A percentile compares a stretch with the other conserved stretches of the same genome.
Evolutionary conservation across 2,113 vertebrate genomes (phyloP).

Genomic region (pig (Sus scrofa)): T2T-Sscrofa CM000818.6:59507501-59508000

Average conservation of each 20-base stretch:
- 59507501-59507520: not conserved
- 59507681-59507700: not conserved
- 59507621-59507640: not conserved
- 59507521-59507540: not conserved
- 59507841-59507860: not conserved
- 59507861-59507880: not conserved
- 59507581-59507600: not conserved
- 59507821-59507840: not conserved
- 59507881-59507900: not conserved
- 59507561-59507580: not conserved
- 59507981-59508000: not conserved
- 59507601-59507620: not conserved
- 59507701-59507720: not conserved
- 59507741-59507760: not conserved
- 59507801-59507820: not conserved
- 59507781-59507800: not conserved
- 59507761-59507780: not conserved
- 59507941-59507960: not conserved
- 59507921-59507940: not conserved
- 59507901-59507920: not conserved
- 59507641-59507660: not conserved
- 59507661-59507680: not conserved
- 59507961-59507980: not conserved
- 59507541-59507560: not conserved
- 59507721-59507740: slow-evolving; percentile 37